Evolutionary conservation across 2,113 vertebrate genomes (phyloP).

Genomic region (Rhinopomastus cyanomelas): DNA sequence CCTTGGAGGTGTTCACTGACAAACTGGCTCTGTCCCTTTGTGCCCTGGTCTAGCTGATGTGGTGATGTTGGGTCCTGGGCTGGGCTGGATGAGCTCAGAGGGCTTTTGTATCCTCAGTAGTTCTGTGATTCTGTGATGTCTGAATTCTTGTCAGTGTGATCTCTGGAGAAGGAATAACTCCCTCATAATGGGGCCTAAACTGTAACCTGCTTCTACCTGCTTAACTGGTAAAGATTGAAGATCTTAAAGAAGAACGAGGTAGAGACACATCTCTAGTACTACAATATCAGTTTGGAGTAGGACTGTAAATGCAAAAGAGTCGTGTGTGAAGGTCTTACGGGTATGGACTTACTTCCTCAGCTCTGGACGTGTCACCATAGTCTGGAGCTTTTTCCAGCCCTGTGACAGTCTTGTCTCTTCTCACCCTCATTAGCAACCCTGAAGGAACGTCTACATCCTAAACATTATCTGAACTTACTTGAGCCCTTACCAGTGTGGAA

Average conservation of each 20-base stretch:
- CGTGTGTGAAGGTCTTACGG: background rate
- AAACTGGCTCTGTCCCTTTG: no score
- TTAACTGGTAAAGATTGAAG: background rate
- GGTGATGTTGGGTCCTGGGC: no score
- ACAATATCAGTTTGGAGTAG: background rate
- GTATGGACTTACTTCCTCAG: background rate
- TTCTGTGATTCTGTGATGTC: background rate
- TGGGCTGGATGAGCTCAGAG: no score
- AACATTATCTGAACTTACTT: background rate
- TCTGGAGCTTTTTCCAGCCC: background rate
- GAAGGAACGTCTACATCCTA: background rate
- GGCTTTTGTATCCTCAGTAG: no score
- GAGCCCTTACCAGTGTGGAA: background rate
- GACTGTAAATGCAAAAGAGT: background rate
- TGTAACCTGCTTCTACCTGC: background rate
- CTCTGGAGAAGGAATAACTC: background rate
- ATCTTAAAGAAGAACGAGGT: background rate
- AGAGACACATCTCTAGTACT: background rate
- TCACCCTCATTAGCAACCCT: rapidly evolving
- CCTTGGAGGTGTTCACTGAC: no score
- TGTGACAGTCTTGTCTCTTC: background rate
- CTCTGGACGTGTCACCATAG: rapidly evolving
- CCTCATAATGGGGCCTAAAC: background rate
- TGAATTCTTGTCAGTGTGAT: background rate
- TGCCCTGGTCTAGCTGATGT: no score